A percentile compares a stretch with the other conserved stretches of the same genome.
These are phyloP conservation scores for Serrognathus titanus DNA, from an alignment of 2,888 invertebrate genomes.

Conservation along the genomic window DNA sequence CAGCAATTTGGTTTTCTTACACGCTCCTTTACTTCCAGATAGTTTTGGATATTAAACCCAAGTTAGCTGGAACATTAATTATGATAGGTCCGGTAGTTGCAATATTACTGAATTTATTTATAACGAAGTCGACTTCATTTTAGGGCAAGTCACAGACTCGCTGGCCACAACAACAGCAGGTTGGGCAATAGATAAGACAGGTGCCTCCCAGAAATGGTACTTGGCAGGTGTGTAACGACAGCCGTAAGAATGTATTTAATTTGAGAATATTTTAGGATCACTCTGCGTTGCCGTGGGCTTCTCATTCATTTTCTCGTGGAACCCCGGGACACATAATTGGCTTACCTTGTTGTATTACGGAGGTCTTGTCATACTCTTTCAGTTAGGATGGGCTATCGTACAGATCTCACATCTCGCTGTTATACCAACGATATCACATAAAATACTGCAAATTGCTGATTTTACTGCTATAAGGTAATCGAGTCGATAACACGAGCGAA, in stretches of 20 bases:
- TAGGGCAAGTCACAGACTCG: conserved; percentile 84
- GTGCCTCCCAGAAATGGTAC: conserved; percentile 82
- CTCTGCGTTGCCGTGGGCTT: conserved; percentile 69
- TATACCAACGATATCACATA: conserved; percentile 76
- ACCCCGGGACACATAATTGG: conserved; percentile 56
- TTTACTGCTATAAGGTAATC: conserved; percentile 74
- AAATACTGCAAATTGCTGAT: conserved; percentile 68
- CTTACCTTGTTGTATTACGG: conserved; percentile 59
- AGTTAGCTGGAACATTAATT: conserved; percentile 62
- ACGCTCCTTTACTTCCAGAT: conserved; percentile 76
- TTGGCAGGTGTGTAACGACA: conserved; percentile 60
- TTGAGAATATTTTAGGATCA: conserved; percentile 52
- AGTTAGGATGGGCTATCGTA: conserved; percentile 91
- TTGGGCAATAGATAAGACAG: conserved; percentile 73
- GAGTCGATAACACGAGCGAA: not conserved
- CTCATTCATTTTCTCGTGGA: conserved; percentile 72
- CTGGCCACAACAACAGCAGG: conserved; percentile 83
- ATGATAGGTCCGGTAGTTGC: conserved; percentile 54
- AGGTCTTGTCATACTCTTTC: conserved; percentile 69
- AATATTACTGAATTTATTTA: not conserved
- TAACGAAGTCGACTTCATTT: conserved; percentile 12
- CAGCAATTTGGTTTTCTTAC: conserved; percentile 93
- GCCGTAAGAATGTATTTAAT: not conserved
- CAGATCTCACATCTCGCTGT: conserved; percentile 92
- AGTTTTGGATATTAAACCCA: conserved; percentile 56